phyloP scores from a whole-genome alignment of 2,888 invertebrate genomes.

The Hymenopus coronatus region DNA sequence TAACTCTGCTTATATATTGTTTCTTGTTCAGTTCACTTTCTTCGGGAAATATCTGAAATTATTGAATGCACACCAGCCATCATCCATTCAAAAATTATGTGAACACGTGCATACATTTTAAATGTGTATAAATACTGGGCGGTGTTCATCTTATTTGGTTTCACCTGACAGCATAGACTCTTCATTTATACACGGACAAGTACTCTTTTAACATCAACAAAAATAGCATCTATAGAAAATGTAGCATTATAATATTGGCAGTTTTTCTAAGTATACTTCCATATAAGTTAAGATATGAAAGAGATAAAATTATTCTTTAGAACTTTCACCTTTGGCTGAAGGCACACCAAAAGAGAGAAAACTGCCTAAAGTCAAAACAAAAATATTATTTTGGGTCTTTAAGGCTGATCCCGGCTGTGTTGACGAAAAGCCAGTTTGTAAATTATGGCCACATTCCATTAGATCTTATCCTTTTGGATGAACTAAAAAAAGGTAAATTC shows the following conservation, averaged over 20 bases:
- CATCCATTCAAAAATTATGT: neutral
- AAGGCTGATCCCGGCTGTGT: no score
- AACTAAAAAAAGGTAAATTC: no score
- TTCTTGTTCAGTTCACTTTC: neutral
- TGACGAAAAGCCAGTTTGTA: no score
- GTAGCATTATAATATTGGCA: neutral
- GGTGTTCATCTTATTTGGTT: neutral
- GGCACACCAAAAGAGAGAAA: no score
- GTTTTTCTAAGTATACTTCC: neutral
- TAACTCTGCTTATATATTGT: neutral
- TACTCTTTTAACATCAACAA: neutral
- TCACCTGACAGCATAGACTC: neutral
- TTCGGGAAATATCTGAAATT: neutral
- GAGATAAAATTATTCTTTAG: neutral
- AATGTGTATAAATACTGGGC: neutral
- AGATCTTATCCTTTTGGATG: no score
- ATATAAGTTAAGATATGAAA: neutral
- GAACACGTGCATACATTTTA: neutral
- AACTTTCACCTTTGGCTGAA: neutral
- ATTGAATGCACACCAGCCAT: neutral
- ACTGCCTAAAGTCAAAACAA: no score
- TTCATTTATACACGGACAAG: neutral
- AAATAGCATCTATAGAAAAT: neutral
- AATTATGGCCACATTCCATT: no score
- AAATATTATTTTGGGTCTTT: no score